A percentile compares a stretch with the other conserved stretches of the same genome.
Evolutionary conservation across 1,140 invertebrate species (phyloP).

Genomic region (Meteorus sp.): DNA sequence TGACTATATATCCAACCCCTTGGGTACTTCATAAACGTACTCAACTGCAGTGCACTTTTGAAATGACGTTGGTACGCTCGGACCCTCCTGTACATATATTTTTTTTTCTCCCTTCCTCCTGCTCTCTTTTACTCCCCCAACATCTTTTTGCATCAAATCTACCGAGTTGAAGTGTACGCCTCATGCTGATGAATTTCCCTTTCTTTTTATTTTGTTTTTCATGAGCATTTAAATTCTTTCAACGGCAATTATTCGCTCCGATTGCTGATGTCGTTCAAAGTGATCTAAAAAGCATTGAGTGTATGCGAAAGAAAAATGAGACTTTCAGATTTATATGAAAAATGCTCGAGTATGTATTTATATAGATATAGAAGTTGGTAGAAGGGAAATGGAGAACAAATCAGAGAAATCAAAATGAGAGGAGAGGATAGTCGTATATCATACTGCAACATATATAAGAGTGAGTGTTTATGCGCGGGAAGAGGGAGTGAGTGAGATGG

Average conservation of each 20-base stretch:
- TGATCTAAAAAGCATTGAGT: neutral
- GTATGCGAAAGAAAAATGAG: neutral
- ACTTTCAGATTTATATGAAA: too few relatives aligned
- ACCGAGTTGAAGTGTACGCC: neutral
- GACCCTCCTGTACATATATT: too few relatives aligned
- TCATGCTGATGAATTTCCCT: too few relatives aligned
- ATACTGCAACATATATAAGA: conserved; percentile 8
- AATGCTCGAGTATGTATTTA: too few relatives aligned
- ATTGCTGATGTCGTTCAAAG: neutral
- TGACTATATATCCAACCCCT: conserved; percentile 4
- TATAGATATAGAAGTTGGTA: neutral
- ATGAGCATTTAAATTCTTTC: neutral
- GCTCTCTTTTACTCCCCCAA: neutral
- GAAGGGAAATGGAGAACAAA: conserved; percentile 28
- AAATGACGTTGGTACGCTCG: conserved; percentile 22
- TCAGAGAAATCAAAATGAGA: conserved; percentile 26
- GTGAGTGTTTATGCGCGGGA: conserved; percentile 10
- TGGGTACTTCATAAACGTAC: conserved; percentile 21
- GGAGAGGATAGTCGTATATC: neutral
- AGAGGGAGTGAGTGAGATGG: conserved; percentile 40
- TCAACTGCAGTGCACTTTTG: conserved; percentile 23
- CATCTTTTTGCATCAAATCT: neutral
- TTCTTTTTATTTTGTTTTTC: neutral
- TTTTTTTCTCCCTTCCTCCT: too few relatives aligned
- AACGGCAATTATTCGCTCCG: conserved; percentile 10